Evolutionary conservation across 2,888 invertebrate genomes (phyloP).

Genomic region (Ommatoiulus sabulosus): DNA sequence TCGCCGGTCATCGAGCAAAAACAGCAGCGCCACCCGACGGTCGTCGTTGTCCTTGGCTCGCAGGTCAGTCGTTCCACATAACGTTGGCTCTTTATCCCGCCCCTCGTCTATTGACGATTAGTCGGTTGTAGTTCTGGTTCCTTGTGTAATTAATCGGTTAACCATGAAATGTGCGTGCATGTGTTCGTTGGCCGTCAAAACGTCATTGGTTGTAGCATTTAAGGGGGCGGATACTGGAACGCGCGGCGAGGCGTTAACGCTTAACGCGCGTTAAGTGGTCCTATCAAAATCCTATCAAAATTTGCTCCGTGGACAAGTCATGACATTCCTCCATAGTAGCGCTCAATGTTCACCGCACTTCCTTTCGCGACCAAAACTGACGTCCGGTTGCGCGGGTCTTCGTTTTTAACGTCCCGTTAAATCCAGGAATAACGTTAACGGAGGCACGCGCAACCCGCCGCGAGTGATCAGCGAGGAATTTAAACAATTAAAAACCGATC

Average conservation of each 20-base stretch:
- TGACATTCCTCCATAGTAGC: background rate
- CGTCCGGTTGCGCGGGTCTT: background rate
- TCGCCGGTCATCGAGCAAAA: background rate
- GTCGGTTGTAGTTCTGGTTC: constrained; percentile 45
- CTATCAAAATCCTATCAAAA: background rate
- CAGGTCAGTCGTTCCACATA: constrained; percentile 46
- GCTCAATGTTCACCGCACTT: background rate
- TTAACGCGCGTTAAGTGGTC: background rate
- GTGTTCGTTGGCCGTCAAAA: constrained; percentile 23
- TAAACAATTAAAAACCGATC: background rate
- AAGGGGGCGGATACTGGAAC: constrained; percentile 19
- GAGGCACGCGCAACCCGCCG: background rate
- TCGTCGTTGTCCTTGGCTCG: constrained; percentile 25
- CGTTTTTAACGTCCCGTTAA: background rate
- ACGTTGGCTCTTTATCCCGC: constrained; percentile 41
- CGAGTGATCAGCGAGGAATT: background rate
- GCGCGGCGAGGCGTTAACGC: background rate
- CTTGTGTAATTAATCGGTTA: constrained; percentile 43
- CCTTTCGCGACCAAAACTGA: background rate
- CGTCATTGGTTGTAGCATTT: constrained; percentile 42
- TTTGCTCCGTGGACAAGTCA: background rate
- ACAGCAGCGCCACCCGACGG: background rate
- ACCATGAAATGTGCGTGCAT: constrained; percentile 48
- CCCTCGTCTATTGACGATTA: constrained; percentile 46
- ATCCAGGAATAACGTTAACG: background rate